Base-by-base conservation (phyloP, 1,140 invertebrate genomes). In the Formica exsecta region DNA sequence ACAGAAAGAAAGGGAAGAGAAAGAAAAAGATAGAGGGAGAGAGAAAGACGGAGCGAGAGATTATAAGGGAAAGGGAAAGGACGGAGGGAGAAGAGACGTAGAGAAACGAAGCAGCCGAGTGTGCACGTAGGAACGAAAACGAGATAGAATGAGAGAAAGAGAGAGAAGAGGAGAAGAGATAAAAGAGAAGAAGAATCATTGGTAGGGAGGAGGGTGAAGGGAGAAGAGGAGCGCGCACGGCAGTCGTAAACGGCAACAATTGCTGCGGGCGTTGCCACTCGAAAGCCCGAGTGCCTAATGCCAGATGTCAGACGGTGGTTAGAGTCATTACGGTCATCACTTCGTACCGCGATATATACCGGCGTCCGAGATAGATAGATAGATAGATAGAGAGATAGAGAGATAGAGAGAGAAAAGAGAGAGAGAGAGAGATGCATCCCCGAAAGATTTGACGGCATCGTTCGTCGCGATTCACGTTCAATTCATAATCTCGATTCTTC, bases 171-270 rank as follows among this genome's bases (percentile, higher is more conserved):
- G 38, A n/a, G 32, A 29, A 22, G n/a, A 83, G 25, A n/a, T 22
- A 25, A 57, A 48, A n/a, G 22, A n/a, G 51, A 38, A 54, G 36
- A 32, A 48, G 29, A 41, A 73, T 16, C 38, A 41, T 44, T 25
- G 70, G 38, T 16, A 64, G 9, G 66, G 48, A 51, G 48, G 13
- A 32, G 48, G 11, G 11, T 16, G 13, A 48, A 85, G 38, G 13
- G 71, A 70, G 68, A 81, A 68, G 62, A 77, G 87, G 85, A 81
- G 64, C 79, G 81, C 80, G 88, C 80, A 87, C 90, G 83, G 91
- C 89, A 94, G 91, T 92, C 93, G 92, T 93, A 94, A 93, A 93
- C 90, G 92, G 92, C 92, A 93, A 93, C 92, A 93, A 94, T 94
- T 92, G 93, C 93, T 93, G 90, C 93, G 92, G 90, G 93, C 93